Evolutionary conservation across 2,113 vertebrate species (phyloP).

Genomic region (Silurus meridionalis): DNA sequence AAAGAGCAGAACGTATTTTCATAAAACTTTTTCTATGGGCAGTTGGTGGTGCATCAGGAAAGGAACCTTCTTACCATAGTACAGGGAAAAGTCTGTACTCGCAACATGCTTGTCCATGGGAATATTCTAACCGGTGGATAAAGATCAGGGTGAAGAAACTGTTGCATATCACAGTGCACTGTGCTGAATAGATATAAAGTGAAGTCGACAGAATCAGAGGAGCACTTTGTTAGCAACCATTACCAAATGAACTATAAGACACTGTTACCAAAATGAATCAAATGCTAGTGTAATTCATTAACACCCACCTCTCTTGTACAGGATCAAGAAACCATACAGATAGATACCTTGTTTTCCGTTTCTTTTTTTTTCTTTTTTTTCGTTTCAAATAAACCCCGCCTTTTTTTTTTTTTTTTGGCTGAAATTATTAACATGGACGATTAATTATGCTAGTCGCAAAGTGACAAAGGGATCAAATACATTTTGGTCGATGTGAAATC

Average conservation of each 20-base stretch:
- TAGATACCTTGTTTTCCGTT: slow-evolving; percentile 47
- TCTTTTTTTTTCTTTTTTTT: not conserved
- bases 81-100: not conserved
- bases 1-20: not conserved
- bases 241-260: slow-evolving; percentile 28
- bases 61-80: not conserved
- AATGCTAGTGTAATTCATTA: slow-evolving; percentile 21
- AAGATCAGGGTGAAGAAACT: not conserved
- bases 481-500: slow-evolving; percentile 45
- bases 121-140: not conserved
- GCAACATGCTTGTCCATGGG: not conserved
- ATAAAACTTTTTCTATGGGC: not conserved
- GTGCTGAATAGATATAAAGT: slow-evolving; percentile 20
- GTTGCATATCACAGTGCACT: slow-evolving; percentile 39
- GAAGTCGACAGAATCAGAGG: slow-evolving; percentile 8
- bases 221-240: slow-evolving; percentile 18
- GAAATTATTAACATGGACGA: slow-evolving; percentile 34
- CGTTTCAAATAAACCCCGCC: not conserved
- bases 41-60: not conserved
- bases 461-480: slow-evolving; percentile 36
- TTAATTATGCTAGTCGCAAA: slow-evolving; percentile 33
- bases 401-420: slow-evolving; percentile 8
- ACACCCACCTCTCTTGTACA: slow-evolving; percentile 32
- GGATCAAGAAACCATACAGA: slow-evolving; percentile 21
- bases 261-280: slow-evolving; percentile 28